Percentiles rank a stretch among this genome's conserved stretches.
These are phyloP conservation scores for Andricus curvator DNA, from an alignment of 2,888 invertebrate species.

Conservation along the genomic window DNA sequence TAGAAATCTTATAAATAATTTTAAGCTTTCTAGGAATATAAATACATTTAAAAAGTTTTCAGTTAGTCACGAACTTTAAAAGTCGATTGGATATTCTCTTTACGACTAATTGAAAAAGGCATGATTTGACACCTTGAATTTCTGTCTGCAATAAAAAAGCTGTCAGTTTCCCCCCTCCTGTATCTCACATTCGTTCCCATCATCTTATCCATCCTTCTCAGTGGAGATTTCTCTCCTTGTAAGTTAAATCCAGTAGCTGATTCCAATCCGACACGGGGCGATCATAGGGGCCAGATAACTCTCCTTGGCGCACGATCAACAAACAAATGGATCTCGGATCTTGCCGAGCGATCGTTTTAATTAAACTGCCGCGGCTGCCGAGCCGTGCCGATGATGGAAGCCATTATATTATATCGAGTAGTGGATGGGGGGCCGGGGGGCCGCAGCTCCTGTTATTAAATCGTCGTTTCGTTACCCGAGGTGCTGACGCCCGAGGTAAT, in stretches of 20 bases:
- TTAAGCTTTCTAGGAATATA: no score
- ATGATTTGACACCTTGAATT: neutral
- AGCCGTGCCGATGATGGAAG: conserved; percentile 31
- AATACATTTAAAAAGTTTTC: no score
- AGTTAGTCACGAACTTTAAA: neutral
- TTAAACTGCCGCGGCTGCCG: conserved; percentile 50
- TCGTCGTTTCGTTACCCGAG: conserved; percentile 51
- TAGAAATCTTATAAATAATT: no score
- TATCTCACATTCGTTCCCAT: neutral
- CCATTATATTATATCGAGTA: conserved; percentile 14
- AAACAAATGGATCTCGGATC: conserved; percentile 68
- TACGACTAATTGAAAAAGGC: neutral
- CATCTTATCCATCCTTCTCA: neutral
- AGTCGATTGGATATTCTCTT: neutral
- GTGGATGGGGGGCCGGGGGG: neutral
- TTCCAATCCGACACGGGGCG: conserved; percentile 71
- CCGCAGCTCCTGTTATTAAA: conserved; percentile 40
- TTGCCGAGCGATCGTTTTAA: conserved; percentile 67
- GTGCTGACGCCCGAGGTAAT: conserved; percentile 8
- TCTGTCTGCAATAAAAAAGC: neutral
- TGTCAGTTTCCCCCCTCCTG: neutral
- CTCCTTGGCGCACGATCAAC: conserved; percentile 64
- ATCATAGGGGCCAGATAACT: conserved; percentile 69
- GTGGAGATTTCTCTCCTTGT: conserved; percentile 27
- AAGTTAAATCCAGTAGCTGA: conserved; percentile 72